A percentile compares a stretch with the other conserved stretches of the same genome.
phyloP scores from a whole-genome alignment of 1,140 invertebrate species.

The Micrasema minimum region DNA sequence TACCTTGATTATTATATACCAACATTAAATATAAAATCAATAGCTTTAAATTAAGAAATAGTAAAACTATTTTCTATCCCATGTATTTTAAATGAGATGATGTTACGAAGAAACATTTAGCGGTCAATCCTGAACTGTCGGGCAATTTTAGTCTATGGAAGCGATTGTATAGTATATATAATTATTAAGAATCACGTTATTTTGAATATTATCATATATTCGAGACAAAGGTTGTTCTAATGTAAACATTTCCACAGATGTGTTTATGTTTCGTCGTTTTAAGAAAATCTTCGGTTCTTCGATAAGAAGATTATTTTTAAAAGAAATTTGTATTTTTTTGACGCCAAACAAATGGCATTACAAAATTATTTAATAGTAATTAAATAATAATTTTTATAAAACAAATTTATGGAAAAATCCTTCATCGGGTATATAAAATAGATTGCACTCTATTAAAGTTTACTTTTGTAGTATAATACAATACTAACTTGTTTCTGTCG shows the following conservation, averaged over 20 bases:
- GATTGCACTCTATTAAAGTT: no score
- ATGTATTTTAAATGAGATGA: constrained; percentile 53
- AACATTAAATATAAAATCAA: constrained; percentile 50
- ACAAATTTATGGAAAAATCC: no score
- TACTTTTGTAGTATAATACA: no score
- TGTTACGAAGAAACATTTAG: constrained; percentile 29
- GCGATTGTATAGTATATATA: constrained; percentile 14
- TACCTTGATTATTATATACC: constrained; percentile 52
- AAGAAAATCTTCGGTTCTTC: background rate
- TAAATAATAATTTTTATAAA: no score
- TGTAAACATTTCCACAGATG: constrained; percentile 26
- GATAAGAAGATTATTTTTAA: no score
- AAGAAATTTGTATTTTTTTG: no score
- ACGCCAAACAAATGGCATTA: no score
- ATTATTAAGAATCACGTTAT: constrained; percentile 23
- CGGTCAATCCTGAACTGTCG: background rate
- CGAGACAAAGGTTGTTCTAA: constrained; percentile 31
- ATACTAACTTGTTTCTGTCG: no score
- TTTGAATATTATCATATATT: constrained; percentile 18
- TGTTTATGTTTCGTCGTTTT: constrained; percentile 1
- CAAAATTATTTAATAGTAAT: no score
- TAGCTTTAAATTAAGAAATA: constrained; percentile 53
- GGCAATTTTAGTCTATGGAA: constrained; percentile 1
- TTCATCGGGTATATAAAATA: no score
- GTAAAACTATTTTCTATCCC: constrained; percentile 54